These are phyloP conservation scores for Idaea straminata DNA, from an alignment of 2,888 invertebrate genomes.

Conservation along the genomic window DNA sequence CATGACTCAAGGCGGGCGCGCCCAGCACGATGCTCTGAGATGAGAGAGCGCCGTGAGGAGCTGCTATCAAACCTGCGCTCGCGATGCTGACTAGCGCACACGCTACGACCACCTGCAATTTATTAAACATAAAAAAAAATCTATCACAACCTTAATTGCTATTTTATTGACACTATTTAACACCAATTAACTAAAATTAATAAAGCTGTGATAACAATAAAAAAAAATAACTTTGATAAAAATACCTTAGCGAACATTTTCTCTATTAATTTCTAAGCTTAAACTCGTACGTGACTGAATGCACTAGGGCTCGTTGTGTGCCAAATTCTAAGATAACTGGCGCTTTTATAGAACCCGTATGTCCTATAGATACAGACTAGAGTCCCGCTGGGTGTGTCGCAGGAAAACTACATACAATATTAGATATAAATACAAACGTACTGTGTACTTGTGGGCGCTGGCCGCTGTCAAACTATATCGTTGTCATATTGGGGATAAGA, in stretches of 20 bases:
- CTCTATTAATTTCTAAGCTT: constrained; percentile 50
- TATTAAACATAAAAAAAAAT: background rate
- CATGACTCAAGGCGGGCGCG: constrained; percentile 53
- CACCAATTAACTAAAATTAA: constrained; percentile 2
- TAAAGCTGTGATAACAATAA: background rate
- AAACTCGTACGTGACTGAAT: constrained; percentile 56
- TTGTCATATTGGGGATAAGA: constrained; percentile 41
- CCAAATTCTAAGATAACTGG: constrained; percentile 67
- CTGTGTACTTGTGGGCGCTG: constrained; percentile 61
- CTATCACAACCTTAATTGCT: background rate
- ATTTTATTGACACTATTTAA: constrained; percentile 1
- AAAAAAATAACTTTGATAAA: constrained; percentile 3
- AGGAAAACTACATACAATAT: constrained; percentile 47
- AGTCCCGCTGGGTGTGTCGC: constrained; percentile 53
- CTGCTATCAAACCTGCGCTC: constrained; percentile 71
- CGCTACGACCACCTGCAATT: constrained; percentile 49
- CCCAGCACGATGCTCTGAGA: constrained; percentile 69
- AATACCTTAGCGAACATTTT: constrained; percentile 75
- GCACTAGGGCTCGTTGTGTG: constrained; percentile 71
- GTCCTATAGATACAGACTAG: constrained; percentile 60
- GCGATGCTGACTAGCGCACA: constrained; percentile 64
- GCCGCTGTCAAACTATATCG: constrained; percentile 56
- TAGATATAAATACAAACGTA: background rate
- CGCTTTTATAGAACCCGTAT: constrained; percentile 70
- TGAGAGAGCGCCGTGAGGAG: constrained; percentile 66